Conservation (phyloP, 1,140 invertebrate species). For the Archivesica marissinica region DNA sequence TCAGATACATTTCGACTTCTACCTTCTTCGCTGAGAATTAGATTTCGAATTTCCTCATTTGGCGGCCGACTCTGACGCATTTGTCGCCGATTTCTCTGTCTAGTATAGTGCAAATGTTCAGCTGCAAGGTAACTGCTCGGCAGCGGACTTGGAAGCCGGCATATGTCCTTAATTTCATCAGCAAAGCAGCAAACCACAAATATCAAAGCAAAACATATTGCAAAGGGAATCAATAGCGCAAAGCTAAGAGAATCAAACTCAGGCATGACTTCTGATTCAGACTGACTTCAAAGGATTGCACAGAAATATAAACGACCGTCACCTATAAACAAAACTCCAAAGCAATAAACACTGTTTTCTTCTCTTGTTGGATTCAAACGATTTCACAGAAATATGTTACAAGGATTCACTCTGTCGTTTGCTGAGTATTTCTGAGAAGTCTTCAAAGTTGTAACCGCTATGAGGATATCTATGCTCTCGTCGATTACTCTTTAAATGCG, state of each 20-base stretch:
- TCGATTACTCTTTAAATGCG: too few relatives aligned
- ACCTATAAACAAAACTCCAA: too few relatives aligned
- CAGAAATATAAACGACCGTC: too few relatives aligned
- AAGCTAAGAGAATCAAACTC: slow-evolving; percentile 69
- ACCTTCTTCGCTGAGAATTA: slow-evolving; percentile 50
- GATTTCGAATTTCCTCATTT: slow-evolving; percentile 19
- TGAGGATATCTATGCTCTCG: too few relatives aligned
- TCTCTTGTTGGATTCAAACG: too few relatives aligned
- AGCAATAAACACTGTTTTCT: too few relatives aligned
- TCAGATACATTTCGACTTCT: slow-evolving; percentile 50
- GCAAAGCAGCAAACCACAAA: slow-evolving; percentile 73
- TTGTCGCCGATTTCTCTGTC: neutral
- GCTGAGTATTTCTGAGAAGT: too few relatives aligned
- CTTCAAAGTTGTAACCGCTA: too few relatives aligned
- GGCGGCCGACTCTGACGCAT: neutral
- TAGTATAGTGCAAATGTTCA: neutral
- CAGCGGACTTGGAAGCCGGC: slow-evolving; percentile 68
- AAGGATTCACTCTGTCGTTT: too few relatives aligned
- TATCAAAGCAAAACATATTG: slow-evolving; percentile 67
- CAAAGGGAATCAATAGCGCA: slow-evolving; percentile 70
- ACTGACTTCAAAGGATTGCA: too few relatives aligned
- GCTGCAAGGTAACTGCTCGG: slow-evolving; percentile 58
- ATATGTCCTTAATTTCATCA: slow-evolving; percentile 72
- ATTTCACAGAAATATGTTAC: too few relatives aligned
- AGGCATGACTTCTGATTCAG: slow-evolving; percentile 15